phyloP scores from a whole-genome alignment of 1,140 invertebrate genomes.

The Eciton burchellii region DNA sequence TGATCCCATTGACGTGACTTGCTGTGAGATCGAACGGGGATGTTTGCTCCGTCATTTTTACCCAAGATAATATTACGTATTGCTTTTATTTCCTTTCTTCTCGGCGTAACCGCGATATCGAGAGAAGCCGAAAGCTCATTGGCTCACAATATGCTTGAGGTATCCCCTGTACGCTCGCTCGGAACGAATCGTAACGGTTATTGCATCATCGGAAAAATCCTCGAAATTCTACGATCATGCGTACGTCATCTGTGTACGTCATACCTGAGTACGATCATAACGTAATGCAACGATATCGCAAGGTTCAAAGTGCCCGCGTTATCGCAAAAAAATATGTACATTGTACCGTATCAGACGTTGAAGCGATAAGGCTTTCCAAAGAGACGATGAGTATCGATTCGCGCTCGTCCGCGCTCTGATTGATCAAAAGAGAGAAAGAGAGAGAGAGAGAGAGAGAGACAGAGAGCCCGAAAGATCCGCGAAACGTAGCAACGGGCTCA shows the following conservation, averaged over 20 bases:
- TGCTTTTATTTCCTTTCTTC: constrained; percentile 1
- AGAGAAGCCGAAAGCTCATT: neutral
- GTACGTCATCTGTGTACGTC: constrained; percentile 1
- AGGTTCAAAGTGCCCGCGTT: constrained; percentile 33
- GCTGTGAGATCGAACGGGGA: neutral
- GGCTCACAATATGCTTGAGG: no score
- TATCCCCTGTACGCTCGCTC: no score
- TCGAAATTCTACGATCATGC: neutral
- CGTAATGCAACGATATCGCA: constrained; percentile 29
- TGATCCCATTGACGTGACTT: neutral
- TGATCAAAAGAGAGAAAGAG: neutral
- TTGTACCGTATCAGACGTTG: constrained; percentile 29
- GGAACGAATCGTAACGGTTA: neutral
- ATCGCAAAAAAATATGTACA: constrained; percentile 26
- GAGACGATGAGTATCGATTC: constrained; percentile 3
- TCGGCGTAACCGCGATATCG: neutral
- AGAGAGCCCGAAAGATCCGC: neutral
- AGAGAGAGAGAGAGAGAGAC: no score
- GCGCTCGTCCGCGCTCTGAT: neutral
- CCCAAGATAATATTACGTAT: no score
- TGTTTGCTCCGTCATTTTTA: neutral
- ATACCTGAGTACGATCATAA: constrained; percentile 1
- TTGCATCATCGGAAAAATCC: neutral
- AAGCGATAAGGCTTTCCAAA: constrained; percentile 25
- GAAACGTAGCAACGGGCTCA: no score